A percentile compares a stretch with the other conserved stretches of the same genome.
Evolutionary conservation across 2,888 invertebrate genomes (phyloP).

Genomic region (Abscondita cerata): DNA sequence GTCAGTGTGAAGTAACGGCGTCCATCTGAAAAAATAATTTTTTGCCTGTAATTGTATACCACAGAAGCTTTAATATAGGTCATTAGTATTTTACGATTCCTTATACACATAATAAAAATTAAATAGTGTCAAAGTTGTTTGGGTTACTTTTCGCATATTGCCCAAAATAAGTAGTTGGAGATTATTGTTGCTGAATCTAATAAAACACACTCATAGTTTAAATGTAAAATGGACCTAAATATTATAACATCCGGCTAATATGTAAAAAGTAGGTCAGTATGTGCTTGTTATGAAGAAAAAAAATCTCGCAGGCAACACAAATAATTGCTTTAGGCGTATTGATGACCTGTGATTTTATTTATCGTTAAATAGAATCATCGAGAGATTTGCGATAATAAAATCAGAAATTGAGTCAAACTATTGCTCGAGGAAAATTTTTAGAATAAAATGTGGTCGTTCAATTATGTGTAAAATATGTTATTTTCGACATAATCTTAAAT

Average conservation of each 20-base stretch:
- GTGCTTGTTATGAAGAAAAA: not conserved
- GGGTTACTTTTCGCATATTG: not conserved
- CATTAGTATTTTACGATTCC: no score
- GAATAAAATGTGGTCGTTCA: not conserved
- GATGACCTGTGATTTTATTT: slow-evolving; percentile 5
- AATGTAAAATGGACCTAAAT: no score
- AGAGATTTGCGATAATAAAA: not conserved
- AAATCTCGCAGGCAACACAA: not conserved
- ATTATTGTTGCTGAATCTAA: no score
- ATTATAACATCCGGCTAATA: no score
- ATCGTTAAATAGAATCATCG: not conserved
- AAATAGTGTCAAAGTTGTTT: no score
- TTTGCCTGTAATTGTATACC: no score
- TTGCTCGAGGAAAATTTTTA: no score
- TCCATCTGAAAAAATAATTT: no score
- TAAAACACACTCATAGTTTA: no score
- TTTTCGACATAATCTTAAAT: not conserved
- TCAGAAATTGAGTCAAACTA: not conserved
- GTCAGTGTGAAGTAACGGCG: no score
- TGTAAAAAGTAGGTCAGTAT: slow-evolving; percentile 3
- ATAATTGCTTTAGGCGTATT: slow-evolving; percentile 1
- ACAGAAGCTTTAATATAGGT: no score
- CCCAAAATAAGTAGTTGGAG: not conserved
- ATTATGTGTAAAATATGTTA: slow-evolving; percentile 6
- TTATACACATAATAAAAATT: no score